Conservation (phyloP, 2,888 invertebrate genomes). For the Craniophora ligustri region DNA sequence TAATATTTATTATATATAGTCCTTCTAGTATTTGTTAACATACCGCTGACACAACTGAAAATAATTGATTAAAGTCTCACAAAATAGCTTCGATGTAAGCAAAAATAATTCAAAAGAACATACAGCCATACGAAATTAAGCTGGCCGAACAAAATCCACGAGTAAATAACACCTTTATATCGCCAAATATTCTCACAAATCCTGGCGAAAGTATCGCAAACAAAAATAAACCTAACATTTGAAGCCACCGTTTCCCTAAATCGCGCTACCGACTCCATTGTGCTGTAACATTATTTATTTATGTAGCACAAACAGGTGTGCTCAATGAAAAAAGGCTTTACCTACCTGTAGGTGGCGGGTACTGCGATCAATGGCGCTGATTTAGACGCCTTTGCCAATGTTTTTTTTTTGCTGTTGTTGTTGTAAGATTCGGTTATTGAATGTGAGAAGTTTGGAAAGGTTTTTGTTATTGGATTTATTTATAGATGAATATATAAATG, state of each 20-base stretch:
- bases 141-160: background rate
- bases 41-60: too few relatives aligned
- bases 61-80: too few relatives aligned
- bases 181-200: constrained; percentile 25
- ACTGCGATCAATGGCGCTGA: constrained; percentile 42
- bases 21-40: too few relatives aligned
- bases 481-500: too few relatives aligned
- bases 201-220: constrained; percentile 36
- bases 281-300: constrained; percentile 66
- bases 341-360: constrained; percentile 44
- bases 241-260: constrained; percentile 40
- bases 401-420: background rate
- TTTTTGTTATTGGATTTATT: background rate
- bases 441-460: background rate
- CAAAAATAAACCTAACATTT: constrained; percentile 45
- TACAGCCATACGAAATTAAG: too few relatives aligned
- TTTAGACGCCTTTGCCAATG: constrained; percentile 28
- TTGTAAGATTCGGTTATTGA: constrained; percentile 7
- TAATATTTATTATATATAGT: too few relatives aligned
- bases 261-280: constrained; percentile 45
- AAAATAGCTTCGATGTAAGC: too few relatives aligned
- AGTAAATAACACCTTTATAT: constrained; percentile 7
- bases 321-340: constrained; percentile 73
- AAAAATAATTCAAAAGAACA: too few relatives aligned
- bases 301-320: constrained; percentile 72